These are phyloP conservation scores for Saccostrea cuccullata DNA, from an alignment of 1,140 invertebrate species.

Conservation along the genomic window DNA sequence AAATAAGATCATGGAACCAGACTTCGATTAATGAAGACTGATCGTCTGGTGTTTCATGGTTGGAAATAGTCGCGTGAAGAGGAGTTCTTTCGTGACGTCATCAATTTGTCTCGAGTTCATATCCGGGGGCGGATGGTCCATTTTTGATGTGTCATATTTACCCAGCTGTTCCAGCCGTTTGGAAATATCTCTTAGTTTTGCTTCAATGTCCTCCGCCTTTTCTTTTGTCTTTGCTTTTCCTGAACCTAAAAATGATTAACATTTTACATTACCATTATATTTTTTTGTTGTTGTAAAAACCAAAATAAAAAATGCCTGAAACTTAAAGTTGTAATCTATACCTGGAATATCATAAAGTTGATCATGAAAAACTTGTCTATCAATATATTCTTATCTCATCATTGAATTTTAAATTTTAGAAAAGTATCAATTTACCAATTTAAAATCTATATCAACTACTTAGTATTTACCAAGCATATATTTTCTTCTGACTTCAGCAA, in stretches of 20 bases:
- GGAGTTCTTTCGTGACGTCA: not conserved
- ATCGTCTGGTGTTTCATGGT: constrained; percentile 27
- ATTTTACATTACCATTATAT: not conserved
- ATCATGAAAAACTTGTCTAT: too few species aligned
- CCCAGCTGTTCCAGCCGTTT: constrained; percentile 38
- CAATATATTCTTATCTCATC: too few species aligned
- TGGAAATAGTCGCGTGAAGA: constrained; percentile 44
- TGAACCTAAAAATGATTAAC: not conserved
- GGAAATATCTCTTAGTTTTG: constrained; percentile 32
- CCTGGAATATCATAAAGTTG: too few species aligned
- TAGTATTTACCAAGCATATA: constrained; percentile 57
- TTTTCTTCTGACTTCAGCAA: constrained; percentile 56
- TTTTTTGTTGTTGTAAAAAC: too few species aligned
- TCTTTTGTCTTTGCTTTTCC: not conserved
- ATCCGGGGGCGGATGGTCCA: constrained; percentile 16
- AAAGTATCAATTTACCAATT: too few species aligned
- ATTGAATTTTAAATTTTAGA: too few species aligned
- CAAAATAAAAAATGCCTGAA: too few species aligned
- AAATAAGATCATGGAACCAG: not conserved
- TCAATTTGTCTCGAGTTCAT: constrained; percentile 9
- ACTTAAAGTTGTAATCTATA: too few species aligned
- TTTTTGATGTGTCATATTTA: not conserved
- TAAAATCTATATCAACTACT: too few species aligned
- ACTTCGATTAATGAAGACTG: constrained; percentile 35
- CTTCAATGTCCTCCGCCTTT: constrained; percentile 42